A percentile compares a stretch with the other conserved stretches of the same genome.
phyloP scores from a whole-genome alignment of 2,113 vertebrate genomes.

The Seriola rivoliana region DNA sequence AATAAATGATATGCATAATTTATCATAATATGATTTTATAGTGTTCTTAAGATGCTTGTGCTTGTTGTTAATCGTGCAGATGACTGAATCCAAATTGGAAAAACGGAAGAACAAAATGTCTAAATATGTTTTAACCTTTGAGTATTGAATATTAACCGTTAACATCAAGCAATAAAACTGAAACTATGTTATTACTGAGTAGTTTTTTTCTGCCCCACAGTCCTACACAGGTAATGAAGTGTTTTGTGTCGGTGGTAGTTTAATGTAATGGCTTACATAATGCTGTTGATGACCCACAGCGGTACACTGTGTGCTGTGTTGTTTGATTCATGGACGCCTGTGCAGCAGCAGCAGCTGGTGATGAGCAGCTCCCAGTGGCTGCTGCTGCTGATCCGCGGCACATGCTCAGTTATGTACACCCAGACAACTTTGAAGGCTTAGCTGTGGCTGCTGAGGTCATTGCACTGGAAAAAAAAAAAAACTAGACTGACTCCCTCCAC shows the following conservation, averaged over 20 bases:
- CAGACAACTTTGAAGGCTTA: constrained; percentile 94
- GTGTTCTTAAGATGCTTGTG: too few relatives aligned
- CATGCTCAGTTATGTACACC: constrained; percentile 95
- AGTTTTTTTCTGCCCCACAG: background rate
- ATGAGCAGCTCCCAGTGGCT: constrained; percentile 40
- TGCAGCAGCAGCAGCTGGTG: constrained; percentile 34
- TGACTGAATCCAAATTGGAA: too few relatives aligned
- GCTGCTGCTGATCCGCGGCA: constrained; percentile 86
- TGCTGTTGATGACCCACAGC: constrained; percentile 36
- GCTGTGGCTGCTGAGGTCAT: constrained; percentile 98
- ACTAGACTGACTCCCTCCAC: constrained; percentile 87
- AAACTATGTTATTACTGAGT: background rate
- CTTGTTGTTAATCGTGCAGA: too few relatives aligned
- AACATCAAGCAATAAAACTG: background rate
- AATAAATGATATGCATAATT: too few relatives aligned
- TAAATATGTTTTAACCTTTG: too few relatives aligned
- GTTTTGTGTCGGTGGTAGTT: background rate
- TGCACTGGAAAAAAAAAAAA: constrained; percentile 77
- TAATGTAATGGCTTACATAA: constrained; percentile 40
- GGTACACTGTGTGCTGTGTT: constrained; percentile 1
- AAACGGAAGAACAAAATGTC: too few relatives aligned
- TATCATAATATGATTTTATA: too few relatives aligned
- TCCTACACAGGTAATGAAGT: background rate
- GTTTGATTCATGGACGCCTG: constrained; percentile 65
- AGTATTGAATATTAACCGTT: background rate